Base-by-base conservation (phyloP, 1,140 invertebrate genomes). In the Contarinia nasturtii region DNA sequence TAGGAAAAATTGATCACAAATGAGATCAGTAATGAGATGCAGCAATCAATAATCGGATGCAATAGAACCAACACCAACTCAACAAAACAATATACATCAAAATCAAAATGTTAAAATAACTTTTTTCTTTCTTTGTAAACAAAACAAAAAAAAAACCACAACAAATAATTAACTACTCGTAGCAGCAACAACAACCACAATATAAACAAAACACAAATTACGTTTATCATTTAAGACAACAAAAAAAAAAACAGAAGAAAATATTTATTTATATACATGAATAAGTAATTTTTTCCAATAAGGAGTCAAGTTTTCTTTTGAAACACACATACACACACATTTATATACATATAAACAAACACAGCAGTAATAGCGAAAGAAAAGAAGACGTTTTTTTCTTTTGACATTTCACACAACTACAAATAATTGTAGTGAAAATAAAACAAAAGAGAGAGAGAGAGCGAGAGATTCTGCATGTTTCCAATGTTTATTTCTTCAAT, bases 341-440 rank as follows among this genome's bases (percentile, higher is more conserved):
- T n/a, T 22, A 22, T 18, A 1, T n/a, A n/a, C 14, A 46, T 33
- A 19, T 14, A n/a, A 5, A 45, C 18, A 20, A 20, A 46, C 40
- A 36, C 34, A 36, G 45, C 21, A 46, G 27, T 5, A 15, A 10
- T 10, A 40, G 38, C 38, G 7, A 15, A 40, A 19, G 3, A 40
- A 15, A 41, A 41, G 27, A 42, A 43, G 42, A 43, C 42, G 36
- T 37, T 41, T 48, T 33, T 34, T 33, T 48, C 42, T 48, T 49
- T 50, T 46, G 38, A n/a, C n/a, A n/a, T n/a, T 44, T 46, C 33
- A 45, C 34, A 49, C 45, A 44, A 33, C 44, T 44, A 51, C 27
- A 48, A 50, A 51, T 49, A 52, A 52, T 60, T 54, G 53, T 54
- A 49, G 56, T 59, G 60, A 59, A 58, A 60, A 58, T 55, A 58